Conservation (phyloP, 2,797 vertebrate genomes). For the Anabas testudineus region DNA sequence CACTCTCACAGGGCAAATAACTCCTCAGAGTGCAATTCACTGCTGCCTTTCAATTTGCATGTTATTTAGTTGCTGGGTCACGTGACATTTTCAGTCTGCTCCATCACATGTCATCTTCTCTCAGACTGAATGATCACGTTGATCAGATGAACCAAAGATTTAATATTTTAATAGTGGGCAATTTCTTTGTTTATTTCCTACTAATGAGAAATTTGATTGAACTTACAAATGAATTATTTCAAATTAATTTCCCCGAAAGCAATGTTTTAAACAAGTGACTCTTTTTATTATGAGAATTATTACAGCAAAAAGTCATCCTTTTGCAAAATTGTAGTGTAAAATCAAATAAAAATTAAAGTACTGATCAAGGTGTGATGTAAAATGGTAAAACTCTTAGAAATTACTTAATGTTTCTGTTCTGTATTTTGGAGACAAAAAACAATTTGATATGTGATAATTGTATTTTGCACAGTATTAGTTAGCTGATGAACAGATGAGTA, state of each 20-base stretch:
- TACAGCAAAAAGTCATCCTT: slow-evolving; percentile 19
- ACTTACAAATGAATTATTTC: slow-evolving; percentile 51
- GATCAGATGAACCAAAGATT: slow-evolving; percentile 24
- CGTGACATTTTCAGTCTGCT: slow-evolving; percentile 51
- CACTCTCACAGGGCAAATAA: slow-evolving; percentile 69
- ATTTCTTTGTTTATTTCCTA: slow-evolving; percentile 42
- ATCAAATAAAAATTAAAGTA: slow-evolving; percentile 14
- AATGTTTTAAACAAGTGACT: slow-evolving; percentile 35
- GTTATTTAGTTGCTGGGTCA: slow-evolving; percentile 61
- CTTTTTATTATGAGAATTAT: slow-evolving; percentile 20
- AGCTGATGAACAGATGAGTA: background rate
- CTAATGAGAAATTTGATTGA: slow-evolving; percentile 54
- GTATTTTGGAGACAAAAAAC: background rate
- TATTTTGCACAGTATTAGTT: background rate
- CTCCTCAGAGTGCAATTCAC: slow-evolving; percentile 68
- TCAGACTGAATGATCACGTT: slow-evolving; percentile 23
- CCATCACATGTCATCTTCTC: slow-evolving; percentile 46
- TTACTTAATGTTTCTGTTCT: too few relatives aligned
- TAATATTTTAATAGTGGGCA: background rate
- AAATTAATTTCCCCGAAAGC: slow-evolving; percentile 1
- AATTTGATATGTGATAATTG: background rate
- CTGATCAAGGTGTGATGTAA: slow-evolving; percentile 6
- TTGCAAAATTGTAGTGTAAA: slow-evolving; percentile 23
- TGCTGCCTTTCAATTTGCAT: slow-evolving; percentile 69
- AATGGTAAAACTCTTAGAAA: background rate